Evolutionary conservation across 2,888 invertebrate genomes (phyloP), one percentile per base, ranked within the genome.

Genomic region (Nezara viridula): DNA sequence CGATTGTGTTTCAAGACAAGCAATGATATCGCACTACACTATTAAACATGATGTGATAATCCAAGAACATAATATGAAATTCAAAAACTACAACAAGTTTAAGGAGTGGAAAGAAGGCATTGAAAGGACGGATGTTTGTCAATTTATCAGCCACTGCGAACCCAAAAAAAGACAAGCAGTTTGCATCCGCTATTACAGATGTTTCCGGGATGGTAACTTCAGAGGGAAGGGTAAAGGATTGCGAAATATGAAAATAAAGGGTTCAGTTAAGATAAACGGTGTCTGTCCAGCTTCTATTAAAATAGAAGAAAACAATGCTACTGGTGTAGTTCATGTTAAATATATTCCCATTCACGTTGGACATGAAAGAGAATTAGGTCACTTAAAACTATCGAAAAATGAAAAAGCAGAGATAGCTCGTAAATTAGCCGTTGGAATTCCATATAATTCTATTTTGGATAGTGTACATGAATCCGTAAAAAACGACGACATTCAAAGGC

Each of bases 271-370:
- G 44, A 81, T 88, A 0, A 85, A 85, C 27, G 85, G 85, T 24
- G 37, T 88, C n/a, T 88, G 88, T 50, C 88, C 88, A 37, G 88
- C 88, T 16, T 47, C 27, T 0, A 88, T 88, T 1, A 88, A 88
- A 81, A n/a, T 85, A 37, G 49, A 50, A 49, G 49, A 50, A 50
- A 19, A 85, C 55, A 85, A 50, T 37, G 32, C 12, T 5, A 50
- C 88, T 3, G 88, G 88, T 50, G 85, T n/a, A 4, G 85, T 88
- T 21, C 50, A 37, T 32, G 88, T 88, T 32, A 21, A 16, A 7
- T 88, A 85, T 52, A 44, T 88, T 50, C 52, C 9, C 10, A 49
- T 50, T 10, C 88, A 88, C 40, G 88, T 88, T 19, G 88, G 88
- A 52, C 88, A 88, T 27, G 16, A 14, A 6, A 27, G 27, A 7